Percentiles rank a stretch among this genome's conserved stretches.
Conservation (phyloP, 2,113 vertebrate species). For the Condylura cristata region DNA sequence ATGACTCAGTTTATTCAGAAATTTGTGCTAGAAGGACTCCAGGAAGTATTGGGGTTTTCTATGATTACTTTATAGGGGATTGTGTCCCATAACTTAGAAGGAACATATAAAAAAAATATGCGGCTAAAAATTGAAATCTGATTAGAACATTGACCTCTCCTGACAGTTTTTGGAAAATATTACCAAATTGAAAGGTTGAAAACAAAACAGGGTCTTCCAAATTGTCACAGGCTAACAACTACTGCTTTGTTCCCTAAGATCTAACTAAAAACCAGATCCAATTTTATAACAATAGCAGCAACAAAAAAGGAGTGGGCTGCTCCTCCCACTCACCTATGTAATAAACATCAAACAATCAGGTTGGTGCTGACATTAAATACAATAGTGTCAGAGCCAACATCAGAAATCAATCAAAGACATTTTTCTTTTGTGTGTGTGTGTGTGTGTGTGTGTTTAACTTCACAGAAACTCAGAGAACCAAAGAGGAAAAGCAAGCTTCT, state of each 20-base stretch:
- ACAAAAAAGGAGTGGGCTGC: conserved; percentile 31
- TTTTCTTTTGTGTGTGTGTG: conserved; percentile 71
- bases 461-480: conserved; percentile 74
- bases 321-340: conserved; percentile 69
- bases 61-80: background rate
- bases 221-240: conserved; percentile 53
- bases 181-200: background rate
- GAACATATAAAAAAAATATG: background rate
- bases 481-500: conserved; percentile 76
- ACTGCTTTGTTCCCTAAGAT: background rate
- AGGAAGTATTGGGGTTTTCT: background rate
- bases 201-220: conserved; percentile 27
- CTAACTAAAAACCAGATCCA: conserved; percentile 60
- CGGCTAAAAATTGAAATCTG: background rate
- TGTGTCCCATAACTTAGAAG: background rate
- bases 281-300: conserved; percentile 65
- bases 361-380: conserved; percentile 69
- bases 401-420: conserved; percentile 79
- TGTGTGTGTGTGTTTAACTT: conserved; percentile 61
- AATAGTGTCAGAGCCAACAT: conserved; percentile 69
- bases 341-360: conserved; percentile 77
- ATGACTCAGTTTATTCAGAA: background rate
- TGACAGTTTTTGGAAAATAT: conserved; percentile 25
- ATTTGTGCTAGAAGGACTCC: background rate
- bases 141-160: conserved; percentile 36